Conservation (phyloP, 2,113 vertebrate genomes). For the Eupsittula cactorum region DNA sequence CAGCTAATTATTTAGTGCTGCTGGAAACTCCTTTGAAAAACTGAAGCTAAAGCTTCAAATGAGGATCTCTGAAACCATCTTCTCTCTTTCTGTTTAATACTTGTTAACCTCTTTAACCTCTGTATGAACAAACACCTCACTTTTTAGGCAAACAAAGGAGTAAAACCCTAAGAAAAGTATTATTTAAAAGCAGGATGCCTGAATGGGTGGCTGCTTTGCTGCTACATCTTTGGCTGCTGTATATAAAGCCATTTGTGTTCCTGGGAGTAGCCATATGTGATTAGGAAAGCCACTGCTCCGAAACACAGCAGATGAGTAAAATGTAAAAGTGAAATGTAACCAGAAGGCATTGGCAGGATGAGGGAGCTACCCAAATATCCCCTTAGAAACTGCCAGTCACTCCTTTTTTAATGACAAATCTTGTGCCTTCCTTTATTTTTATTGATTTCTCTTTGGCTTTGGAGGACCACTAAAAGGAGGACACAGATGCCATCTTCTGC, state of each 20-base stretch:
- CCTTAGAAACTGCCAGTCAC: neutral
- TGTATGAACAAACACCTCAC: neutral
- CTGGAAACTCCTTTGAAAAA: neutral
- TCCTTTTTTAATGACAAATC: neutral
- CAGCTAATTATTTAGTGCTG: slow-evolving; percentile 35
- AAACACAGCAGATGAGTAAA: neutral
- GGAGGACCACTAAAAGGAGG: neutral
- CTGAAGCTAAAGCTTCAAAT: neutral
- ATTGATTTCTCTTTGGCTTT: neutral
- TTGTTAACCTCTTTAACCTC: neutral
- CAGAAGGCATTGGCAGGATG: neutral
- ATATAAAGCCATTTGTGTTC: neutral
- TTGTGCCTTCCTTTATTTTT: neutral
- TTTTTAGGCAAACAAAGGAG: neutral
- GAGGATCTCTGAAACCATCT: neutral
- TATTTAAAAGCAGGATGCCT: neutral
- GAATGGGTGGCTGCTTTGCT: neutral
- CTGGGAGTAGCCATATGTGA: neutral
- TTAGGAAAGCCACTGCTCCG: neutral
- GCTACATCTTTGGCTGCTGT: neutral
- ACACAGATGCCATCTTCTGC: neutral
- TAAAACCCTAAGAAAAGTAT: accelerated
- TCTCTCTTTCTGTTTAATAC: neutral
- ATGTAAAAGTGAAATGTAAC: neutral
- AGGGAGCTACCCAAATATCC: neutral